These are phyloP conservation scores for Halcyon senegalensis DNA, from an alignment of 2,113 vertebrate species.

Conservation along the genomic window DNA sequence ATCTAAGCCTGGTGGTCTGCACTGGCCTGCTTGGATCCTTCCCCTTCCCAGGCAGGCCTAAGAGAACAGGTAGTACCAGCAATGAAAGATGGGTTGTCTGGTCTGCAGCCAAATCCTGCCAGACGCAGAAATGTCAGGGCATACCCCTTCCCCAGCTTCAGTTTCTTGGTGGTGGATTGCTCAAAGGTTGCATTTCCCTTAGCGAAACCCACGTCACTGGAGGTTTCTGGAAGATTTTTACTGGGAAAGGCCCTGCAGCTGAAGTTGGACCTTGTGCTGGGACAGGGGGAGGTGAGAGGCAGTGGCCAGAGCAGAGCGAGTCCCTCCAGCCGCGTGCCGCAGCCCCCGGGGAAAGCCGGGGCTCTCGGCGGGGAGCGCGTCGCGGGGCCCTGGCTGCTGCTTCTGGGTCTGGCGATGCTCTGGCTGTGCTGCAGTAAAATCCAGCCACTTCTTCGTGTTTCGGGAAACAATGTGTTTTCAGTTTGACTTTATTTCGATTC, in stretches of 20 bases:
- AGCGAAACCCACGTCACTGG: not conserved
- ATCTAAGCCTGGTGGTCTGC: not conserved
- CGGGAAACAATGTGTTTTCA: not conserved
- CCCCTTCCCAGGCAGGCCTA: not conserved
- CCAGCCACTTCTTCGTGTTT: not conserved
- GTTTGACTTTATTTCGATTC: conserved; percentile 4
- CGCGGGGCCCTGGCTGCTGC: not conserved
- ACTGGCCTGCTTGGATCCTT: not conserved
- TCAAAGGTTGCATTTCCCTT: not conserved
- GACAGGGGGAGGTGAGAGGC: not conserved
- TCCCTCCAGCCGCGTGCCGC: not conserved
- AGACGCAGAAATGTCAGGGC: not conserved
- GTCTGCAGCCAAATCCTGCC: not conserved
- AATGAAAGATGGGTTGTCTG: not conserved
- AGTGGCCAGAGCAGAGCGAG: not conserved
- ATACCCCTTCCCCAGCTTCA: not conserved
- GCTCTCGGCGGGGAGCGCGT: not conserved
- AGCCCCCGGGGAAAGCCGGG: not conserved
- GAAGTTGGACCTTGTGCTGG: not conserved
- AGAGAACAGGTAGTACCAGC: not conserved
- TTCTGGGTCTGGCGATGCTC: not conserved
- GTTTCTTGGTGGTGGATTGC: not conserved
- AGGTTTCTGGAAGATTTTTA: not conserved
- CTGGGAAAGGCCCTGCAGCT: not conserved
- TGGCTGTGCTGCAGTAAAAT: not conserved